Base-by-base conservation (phyloP, 2,888 invertebrate genomes). In the Falcaria lacertinaria region DNA sequence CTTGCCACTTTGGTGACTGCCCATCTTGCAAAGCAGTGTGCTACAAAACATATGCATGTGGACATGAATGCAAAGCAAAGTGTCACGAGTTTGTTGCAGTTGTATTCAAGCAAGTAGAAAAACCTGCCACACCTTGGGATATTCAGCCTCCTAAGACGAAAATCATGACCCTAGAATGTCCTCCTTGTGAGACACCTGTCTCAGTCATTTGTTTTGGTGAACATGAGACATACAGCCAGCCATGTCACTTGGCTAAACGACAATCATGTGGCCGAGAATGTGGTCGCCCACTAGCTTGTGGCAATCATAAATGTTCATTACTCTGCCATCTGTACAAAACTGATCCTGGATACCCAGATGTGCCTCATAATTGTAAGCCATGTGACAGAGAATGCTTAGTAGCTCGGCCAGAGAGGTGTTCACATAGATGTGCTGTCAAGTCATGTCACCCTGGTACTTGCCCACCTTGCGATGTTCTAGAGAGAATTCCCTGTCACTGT, bases 1-100 rank as follows among this genome's bases (percentile, higher is more conserved):
- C 86, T 39, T 97, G 97, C 66, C 97, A 97, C 72, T 94, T 94
- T 61, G 95, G 94, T 0, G 91, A 93, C 25, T 97, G 97, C 69
- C 95, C 97, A 0, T 92, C 94, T 0, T 98, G 98, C 69, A 90
- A 87, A 48, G 94, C 96, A 61, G 84, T 91, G 33, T 98, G 98
- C 74, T 89, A 89, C 7, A 91, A 94, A 54, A 42, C 54, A 8
- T 83, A 87, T 48, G 50, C 84, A 35, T 96, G 96, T 72, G 80
- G 80, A 0, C 97, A 97, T 43, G 71, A 79, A 2, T 97, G 97
- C 74, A 89, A 90, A 42, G 90, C 91, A 0, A 71, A 83, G n/a
- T 97, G 97, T 69, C 97, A 97, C 75, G 91, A 93, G 33, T 91
- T 93, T 54, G 93, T 95, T 0, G 89, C 93, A 52, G 91, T 94